Percentiles rank a stretch among this genome's conserved stretches.
phyloP scores from a whole-genome alignment of 2,888 invertebrate genomes.

The Oasisia sp. region DNA sequence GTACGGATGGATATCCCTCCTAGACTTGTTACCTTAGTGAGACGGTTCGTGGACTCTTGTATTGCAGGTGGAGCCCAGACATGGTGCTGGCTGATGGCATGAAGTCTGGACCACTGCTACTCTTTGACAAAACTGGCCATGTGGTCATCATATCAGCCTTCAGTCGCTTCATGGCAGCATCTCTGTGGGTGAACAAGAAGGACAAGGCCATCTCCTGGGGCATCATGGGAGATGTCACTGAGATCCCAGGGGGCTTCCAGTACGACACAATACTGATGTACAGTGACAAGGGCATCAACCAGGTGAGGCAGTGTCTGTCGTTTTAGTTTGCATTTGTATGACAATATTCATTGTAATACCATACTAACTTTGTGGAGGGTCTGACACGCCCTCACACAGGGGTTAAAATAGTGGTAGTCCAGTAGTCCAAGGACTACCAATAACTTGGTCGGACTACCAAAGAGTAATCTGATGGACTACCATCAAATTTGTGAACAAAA shows the following conservation, averaged over 20 bases:
- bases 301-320: conserved; percentile 26
- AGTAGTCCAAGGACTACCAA: too few species aligned
- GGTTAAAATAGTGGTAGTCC: too few species aligned
- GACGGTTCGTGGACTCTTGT: background rate
- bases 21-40: background rate
- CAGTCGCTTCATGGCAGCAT: conserved; percentile 46
- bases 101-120: conserved; percentile 31
- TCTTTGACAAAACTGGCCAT: conserved; percentile 32
- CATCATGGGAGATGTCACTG: conserved; percentile 47
- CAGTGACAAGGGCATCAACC: conserved; percentile 32
- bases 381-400: too few species aligned
- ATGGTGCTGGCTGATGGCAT: conserved; percentile 29
- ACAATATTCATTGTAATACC: background rate
- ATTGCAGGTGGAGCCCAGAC: background rate
- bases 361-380: background rate
- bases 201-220: conserved; percentile 42
- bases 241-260: conserved; percentile 40
- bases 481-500: too few species aligned
- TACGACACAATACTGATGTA: conserved; percentile 32
- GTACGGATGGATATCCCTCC: too few species aligned
- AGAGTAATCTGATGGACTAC: too few species aligned
- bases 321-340: conserved; percentile 1
- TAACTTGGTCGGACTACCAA: too few species aligned
- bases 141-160: conserved; percentile 34
- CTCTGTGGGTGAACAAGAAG: conserved; percentile 40